Conservation (phyloP, 2,888 invertebrate genomes). For the Achlya flavicornis region DNA sequence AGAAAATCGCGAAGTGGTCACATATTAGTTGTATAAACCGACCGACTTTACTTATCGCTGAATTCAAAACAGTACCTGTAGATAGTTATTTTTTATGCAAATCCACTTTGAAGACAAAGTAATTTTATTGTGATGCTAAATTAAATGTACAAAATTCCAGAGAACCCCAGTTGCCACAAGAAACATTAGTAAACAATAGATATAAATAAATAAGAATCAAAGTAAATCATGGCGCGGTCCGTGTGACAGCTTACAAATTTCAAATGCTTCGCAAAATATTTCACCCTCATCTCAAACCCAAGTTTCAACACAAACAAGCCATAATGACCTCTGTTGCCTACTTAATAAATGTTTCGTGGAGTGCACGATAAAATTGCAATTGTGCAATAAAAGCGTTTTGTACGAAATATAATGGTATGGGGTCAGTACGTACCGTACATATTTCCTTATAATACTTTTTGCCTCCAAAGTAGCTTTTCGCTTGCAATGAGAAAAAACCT, state of each 20-base stretch:
- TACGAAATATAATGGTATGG: conserved; percentile 52
- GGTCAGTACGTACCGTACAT: too few relatives aligned
- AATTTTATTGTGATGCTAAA: too few relatives aligned
- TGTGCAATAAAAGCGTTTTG: conserved; percentile 30
- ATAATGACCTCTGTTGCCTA: background rate
- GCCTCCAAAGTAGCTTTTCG: background rate
- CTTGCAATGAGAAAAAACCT: background rate
- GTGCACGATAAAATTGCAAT: conserved; percentile 4
- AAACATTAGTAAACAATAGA: background rate
- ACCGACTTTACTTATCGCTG: too few relatives aligned
- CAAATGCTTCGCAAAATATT: background rate
- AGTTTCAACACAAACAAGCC: background rate
- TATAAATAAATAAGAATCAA: background rate
- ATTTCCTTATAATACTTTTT: conserved; percentile 56
- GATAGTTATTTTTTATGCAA: too few relatives aligned
- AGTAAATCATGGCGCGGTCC: background rate
- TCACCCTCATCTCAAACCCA: background rate
- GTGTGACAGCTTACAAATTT: background rate
- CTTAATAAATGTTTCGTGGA: background rate
- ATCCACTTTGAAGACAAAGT: too few relatives aligned
- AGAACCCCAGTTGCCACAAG: background rate
- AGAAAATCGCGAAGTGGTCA: too few relatives aligned
- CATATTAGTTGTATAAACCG: too few relatives aligned
- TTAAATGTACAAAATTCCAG: too few relatives aligned
- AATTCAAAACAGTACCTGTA: too few relatives aligned